Conservation (phyloP, 1,140 invertebrate species). For the Acromyrmex charruanus region DNA sequence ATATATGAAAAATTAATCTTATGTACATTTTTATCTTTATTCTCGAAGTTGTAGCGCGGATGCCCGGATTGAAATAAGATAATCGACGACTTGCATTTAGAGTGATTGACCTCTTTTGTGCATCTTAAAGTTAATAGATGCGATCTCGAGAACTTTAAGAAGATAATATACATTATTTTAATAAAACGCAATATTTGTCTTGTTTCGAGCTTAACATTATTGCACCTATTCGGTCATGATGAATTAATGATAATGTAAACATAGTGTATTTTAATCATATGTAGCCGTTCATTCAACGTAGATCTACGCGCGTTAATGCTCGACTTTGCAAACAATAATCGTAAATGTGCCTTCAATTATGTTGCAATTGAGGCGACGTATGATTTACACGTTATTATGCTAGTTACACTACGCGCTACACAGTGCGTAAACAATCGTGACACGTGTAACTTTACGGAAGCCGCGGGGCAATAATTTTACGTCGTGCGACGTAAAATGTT, state of each 20-base stretch:
- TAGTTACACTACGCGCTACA: conserved; percentile 49
- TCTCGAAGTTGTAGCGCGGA: neutral
- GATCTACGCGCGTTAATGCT: neutral
- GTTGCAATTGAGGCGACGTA: conserved; percentile 7
- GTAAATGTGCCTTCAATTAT: conserved; percentile 32
- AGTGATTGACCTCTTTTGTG: conserved; percentile 14
- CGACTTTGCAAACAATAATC: conserved; percentile 42
- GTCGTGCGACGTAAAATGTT: conserved; percentile 21
- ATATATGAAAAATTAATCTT: neutral
- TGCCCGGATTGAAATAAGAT: neutral
- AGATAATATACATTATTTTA: conserved; percentile 27
- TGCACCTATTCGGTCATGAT: neutral
- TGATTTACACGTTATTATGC: conserved; percentile 27
- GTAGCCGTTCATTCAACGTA: conserved; percentile 36
- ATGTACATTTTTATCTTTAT: neutral
- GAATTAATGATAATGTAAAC: conserved; percentile 23
- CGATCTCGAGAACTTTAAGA: neutral
- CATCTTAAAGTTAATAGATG: neutral
- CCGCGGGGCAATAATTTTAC: neutral
- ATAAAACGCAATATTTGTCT: neutral
- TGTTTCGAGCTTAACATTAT: neutral
- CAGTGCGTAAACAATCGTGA: conserved; percentile 54
- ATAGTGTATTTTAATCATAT: neutral
- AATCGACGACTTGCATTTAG: conserved; percentile 17
- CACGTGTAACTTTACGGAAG: conserved; percentile 56